A percentile compares a stretch with the other conserved stretches of the same genome.
Evolutionary conservation across 1,140 invertebrate species (phyloP).

Genomic region (Cydia fagiglandana): DNA sequence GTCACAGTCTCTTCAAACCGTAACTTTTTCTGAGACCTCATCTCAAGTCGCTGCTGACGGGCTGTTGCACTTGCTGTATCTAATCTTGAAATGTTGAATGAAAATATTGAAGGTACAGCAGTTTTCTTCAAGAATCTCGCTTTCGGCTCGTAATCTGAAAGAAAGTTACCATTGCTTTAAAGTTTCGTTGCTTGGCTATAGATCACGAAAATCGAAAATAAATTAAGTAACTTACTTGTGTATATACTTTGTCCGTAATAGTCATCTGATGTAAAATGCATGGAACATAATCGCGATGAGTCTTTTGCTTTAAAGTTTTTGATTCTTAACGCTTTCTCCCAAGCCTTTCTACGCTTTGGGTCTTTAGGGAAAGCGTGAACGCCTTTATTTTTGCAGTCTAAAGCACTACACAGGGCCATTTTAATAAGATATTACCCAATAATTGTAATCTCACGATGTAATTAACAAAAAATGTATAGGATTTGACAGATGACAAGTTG

Average conservation of each 20-base stretch:
- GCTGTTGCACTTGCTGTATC: neutral
- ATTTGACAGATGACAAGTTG: constrained; percentile 2
- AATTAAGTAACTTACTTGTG: neutral
- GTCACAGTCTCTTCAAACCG: neutral
- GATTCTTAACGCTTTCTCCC: neutral
- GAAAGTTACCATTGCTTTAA: neutral
- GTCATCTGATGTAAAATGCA: constrained; percentile 11
- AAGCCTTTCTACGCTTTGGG: neutral
- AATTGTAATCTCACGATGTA: neutral
- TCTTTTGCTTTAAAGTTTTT: constrained; percentile 16
- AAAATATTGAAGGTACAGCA: neutral
- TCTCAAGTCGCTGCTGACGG: neutral
- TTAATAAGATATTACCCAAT: neutral
- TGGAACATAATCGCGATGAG: neutral
- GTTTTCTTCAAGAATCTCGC: constrained; percentile 9
- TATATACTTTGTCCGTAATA: constrained; percentile 1
- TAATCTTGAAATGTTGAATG: neutral
- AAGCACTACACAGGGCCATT: neutral
- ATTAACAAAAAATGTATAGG: neutral
- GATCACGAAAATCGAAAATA: neutral
- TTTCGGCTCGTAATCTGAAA: neutral
- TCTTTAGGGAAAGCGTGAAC: constrained; percentile 8
- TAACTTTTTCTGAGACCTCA: neutral
- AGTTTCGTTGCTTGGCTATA: neutral
- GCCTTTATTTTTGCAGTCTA: constrained; percentile 10